Percentiles rank a stretch among this genome's conserved stretches.
phyloP scores from a whole-genome alignment of 1,140 invertebrate species.

The Microplitis mediator region DNA sequence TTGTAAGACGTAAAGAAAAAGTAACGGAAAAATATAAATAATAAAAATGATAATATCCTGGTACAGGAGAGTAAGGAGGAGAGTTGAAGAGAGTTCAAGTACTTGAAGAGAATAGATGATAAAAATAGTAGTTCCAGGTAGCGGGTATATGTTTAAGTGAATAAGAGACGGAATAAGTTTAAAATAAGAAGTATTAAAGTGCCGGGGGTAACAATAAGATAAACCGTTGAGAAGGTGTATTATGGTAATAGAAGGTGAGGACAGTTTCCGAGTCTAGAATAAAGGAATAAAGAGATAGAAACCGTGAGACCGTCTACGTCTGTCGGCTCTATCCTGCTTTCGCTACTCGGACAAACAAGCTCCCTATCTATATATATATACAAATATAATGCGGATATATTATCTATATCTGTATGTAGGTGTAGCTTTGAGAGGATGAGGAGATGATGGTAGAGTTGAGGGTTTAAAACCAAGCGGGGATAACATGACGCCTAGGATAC shows the following conservation, averaged over 20 bases:
- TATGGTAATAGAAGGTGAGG: slow-evolving; percentile 13
- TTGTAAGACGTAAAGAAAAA: slow-evolving; percentile 4
- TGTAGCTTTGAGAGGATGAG: background rate
- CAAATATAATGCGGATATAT: background rate
- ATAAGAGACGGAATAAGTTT: background rate
- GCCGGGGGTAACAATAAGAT: slow-evolving; percentile 11
- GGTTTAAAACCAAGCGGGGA: background rate
- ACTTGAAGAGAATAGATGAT: too few relatives aligned
- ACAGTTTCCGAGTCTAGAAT: background rate
- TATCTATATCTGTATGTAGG: background rate
- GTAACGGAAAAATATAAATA: background rate
- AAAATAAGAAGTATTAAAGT: too few relatives aligned
- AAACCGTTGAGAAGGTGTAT: slow-evolving; percentile 12
- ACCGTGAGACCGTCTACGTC: background rate
- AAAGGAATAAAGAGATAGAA: slow-evolving; percentile 13
- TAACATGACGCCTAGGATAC: slow-evolving; percentile 25
- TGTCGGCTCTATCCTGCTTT: background rate
- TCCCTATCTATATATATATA: background rate
- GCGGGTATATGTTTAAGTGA: background rate
- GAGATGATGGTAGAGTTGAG: too few relatives aligned
- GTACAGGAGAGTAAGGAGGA: background rate
- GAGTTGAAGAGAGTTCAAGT: background rate
- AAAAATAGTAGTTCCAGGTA: too few relatives aligned
- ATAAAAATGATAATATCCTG: background rate
- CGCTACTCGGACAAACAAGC: background rate